Base-by-base conservation (phyloP, 2,113 vertebrate genomes). In the Bubo scandiacus region DNA sequence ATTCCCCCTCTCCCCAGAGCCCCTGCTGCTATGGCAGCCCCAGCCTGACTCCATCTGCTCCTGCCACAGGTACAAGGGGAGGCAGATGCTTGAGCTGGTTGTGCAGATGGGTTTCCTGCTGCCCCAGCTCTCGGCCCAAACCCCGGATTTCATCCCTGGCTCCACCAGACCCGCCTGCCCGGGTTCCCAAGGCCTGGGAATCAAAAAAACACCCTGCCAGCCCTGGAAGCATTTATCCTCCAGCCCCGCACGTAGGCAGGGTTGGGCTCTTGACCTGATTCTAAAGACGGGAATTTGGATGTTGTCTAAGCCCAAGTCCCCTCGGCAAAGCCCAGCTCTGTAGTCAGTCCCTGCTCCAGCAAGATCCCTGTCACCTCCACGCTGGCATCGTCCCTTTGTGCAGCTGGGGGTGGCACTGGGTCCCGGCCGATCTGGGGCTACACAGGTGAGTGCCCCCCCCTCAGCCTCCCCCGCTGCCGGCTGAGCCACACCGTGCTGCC, bases 401-500 rank as follows among this genome's bases (percentile, higher is more conserved):
- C 40, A 23, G 15, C 47, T 6, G 15, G 1, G 11, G 61, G 32
- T 5, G 19, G 13, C 71, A 13, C 8, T 2, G 63, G 62, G 59
- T 25, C 36, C 42, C 0, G 0, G 52, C 49, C 10, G 40, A 12
- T 42, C 10, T 0, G 3, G 51, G 68, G 77, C 26, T 49, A 36
- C 18, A 5, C 36, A 22, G 43, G 42, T 7, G 52, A 67, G 42
- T 10, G 66, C 10, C 11, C 15, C 25, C 77, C 12, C 17, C 5
- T 21, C 43, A 45, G 43, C 16, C 43, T 45, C 43, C 43, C 43
- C 43, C 2, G 10, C 27, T 52, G 61, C 70, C 5, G 4, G 32
- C 34, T 8, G 29, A 71, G 27, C 74, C 5, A 0, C 52, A 20
- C 19, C 0, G 5, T 0, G 14, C 52, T 75, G 61, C 78, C 52